Evolutionary conservation across 2,113 vertebrate genomes (phyloP), one percentile per base, ranked within the genome.

Genomic region (Copsychus sechellarum): DNA sequence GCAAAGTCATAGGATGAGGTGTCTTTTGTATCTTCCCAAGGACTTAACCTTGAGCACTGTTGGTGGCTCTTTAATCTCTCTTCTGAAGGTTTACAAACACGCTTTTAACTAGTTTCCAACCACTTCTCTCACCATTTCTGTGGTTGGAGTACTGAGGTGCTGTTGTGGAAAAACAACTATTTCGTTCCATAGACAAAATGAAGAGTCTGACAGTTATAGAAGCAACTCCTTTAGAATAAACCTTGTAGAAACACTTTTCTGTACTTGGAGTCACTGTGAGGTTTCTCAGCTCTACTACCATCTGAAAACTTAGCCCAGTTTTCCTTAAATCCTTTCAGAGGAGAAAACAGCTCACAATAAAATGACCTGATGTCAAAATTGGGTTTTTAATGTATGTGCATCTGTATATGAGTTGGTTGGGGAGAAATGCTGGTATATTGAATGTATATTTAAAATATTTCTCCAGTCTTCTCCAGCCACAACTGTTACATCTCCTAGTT

Each of bases 401-500:
- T 73, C 34, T 77, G 19, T 87, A n/a, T n/a, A 38, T 19, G 34
- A 43, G 38, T 58, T 93, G 33, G 40, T 33, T 73, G 38, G 65
- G 33, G 47, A 78, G 51, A 86, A 94, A 78, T 81, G 18, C 33
- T 83, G 47, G 6, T 81, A 5, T 86, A 60, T 24, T 92, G 34
- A 81, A 57, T 66, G 5, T 58, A 3, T 93, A 29, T 84, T 96
- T 78, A 95, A 84, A 90, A 57, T 97, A 73, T 97, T 96, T 90
- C 93, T 98, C 60, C 97, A 99, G 98, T 99, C 98, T 84, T 98
- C 98, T 78, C 98, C 99, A 93, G 98, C 97, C 69, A 98, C 98
- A 88, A 98, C 98, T 81, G 99, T 99, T 95, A 99, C 98, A 48
- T 98, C 98, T 64, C 98, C 99, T n/a, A 98, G 98, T 77, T 99